These are phyloP conservation scores for Scylla paramamosain DNA, from an alignment of 1,140 invertebrate genomes.

Conservation along the genomic window DNA sequence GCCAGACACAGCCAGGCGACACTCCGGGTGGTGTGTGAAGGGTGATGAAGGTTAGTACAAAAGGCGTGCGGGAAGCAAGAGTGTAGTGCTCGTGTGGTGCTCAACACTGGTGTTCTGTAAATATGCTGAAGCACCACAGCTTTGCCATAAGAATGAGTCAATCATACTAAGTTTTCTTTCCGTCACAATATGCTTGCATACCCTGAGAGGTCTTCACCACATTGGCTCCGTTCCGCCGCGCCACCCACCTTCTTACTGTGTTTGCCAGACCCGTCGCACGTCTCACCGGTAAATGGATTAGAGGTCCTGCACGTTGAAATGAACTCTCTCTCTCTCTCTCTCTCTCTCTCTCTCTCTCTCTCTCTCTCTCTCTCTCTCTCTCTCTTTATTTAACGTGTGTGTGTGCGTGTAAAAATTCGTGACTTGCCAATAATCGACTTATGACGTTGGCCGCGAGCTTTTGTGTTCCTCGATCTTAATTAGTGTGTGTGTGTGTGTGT, in stretches of 20 bases:
- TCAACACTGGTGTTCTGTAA: no score
- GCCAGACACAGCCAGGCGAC: not conserved
- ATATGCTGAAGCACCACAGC: not conserved
- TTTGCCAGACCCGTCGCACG: not conserved
- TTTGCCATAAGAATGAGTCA: not conserved
- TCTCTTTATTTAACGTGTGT: not conserved
- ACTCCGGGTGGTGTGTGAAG: not conserved
- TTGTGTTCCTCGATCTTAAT: not conserved
- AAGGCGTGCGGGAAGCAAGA: not conserved
- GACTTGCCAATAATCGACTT: not conserved
- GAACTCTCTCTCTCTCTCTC: not conserved
- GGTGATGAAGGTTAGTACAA: not conserved
- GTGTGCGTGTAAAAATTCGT: not conserved
- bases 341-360: not conserved
- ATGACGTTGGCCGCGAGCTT: not conserved
- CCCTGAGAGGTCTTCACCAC: not conserved
- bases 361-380: not conserved
- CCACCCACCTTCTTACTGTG: not conserved
- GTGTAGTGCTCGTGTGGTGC: not conserved
- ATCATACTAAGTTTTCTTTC: not conserved
- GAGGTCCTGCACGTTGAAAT: not conserved
- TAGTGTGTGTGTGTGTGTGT: conserved; percentile 8
- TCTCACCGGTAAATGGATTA: conserved; percentile 2
- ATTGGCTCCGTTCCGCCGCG: not conserved
- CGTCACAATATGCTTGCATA: not conserved